Percentiles rank a stretch among this genome's conserved stretches.
Evolutionary conservation across 2,113 vertebrate genomes (phyloP).

Genomic region (Ophiodon elongatus): DNA sequence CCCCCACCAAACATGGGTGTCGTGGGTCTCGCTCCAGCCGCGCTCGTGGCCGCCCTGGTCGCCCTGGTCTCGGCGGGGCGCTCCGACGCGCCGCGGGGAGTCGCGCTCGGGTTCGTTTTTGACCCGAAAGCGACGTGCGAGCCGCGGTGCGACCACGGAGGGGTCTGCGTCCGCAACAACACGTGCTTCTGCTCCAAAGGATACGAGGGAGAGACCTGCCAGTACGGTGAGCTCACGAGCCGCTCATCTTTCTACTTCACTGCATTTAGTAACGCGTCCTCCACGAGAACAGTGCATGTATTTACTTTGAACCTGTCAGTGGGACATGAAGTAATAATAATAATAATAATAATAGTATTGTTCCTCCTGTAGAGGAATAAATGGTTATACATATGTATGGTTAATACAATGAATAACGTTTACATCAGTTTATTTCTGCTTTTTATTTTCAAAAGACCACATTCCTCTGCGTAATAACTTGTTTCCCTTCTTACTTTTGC

Average conservation of each 20-base stretch:
- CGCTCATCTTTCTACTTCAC: no score
- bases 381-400: not conserved
- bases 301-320: not conserved
- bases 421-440: no score
- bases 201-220: constrained; percentile 89
- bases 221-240: constrained; percentile 88
- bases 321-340: not conserved
- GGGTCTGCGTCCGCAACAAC: constrained; percentile 88
- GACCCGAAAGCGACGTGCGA: constrained; percentile 83
- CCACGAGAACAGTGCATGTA: no score
- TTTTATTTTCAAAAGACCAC: no score
- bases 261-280: no score
- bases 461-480: not conserved
- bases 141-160: constrained; percentile 85
- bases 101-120: constrained; percentile 83
- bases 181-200: constrained; percentile 88
- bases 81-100: constrained; percentile 80
- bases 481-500: not conserved
- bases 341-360: no score
- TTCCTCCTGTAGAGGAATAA: not conserved
- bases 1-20: constrained; percentile 6
- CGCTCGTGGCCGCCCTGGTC: constrained; percentile 25
- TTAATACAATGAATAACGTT: not conserved
- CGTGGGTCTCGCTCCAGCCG: not conserved
- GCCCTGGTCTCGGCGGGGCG: constrained; percentile 58